Conservation (phyloP, 2,888 invertebrate genomes). For the Trypoxylon attenuatum region DNA sequence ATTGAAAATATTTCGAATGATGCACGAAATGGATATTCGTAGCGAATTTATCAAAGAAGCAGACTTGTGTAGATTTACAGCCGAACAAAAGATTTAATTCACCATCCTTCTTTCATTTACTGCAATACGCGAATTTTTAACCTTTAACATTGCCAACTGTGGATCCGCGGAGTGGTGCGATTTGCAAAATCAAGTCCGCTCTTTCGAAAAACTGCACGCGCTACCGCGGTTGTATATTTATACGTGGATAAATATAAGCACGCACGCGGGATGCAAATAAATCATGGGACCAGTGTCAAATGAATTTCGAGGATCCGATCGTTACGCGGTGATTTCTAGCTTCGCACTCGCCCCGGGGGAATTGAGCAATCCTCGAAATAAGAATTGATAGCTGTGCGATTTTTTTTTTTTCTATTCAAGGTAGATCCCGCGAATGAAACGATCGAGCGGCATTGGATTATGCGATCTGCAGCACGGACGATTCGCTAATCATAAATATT, state of each 20-base stretch:
- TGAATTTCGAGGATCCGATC: not conserved
- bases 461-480: slow-evolving; percentile 33
- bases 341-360: not conserved
- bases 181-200: too few relatives aligned
- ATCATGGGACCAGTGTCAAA: not conserved
- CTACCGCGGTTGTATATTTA: too few relatives aligned
- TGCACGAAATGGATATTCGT: too few relatives aligned
- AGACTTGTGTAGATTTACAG: too few relatives aligned
- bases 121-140: too few relatives aligned
- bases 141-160: too few relatives aligned
- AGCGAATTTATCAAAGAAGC: too few relatives aligned
- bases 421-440: not conserved
- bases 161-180: not conserved
- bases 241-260: too few relatives aligned
- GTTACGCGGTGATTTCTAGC: not conserved
- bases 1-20: too few relatives aligned
- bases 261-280: not conserved
- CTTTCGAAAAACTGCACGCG: too few relatives aligned
- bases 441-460: slow-evolving; percentile 16
- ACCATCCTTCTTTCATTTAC: not conserved
- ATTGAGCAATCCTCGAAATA: not conserved
- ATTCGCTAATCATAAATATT: slow-evolving; percentile 63
- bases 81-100: too few relatives aligned
- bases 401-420: too few relatives aligned
- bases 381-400: not conserved